phyloP scores from a whole-genome alignment of 2,113 vertebrate genomes.

The Anthoscopus minutus region DNA sequence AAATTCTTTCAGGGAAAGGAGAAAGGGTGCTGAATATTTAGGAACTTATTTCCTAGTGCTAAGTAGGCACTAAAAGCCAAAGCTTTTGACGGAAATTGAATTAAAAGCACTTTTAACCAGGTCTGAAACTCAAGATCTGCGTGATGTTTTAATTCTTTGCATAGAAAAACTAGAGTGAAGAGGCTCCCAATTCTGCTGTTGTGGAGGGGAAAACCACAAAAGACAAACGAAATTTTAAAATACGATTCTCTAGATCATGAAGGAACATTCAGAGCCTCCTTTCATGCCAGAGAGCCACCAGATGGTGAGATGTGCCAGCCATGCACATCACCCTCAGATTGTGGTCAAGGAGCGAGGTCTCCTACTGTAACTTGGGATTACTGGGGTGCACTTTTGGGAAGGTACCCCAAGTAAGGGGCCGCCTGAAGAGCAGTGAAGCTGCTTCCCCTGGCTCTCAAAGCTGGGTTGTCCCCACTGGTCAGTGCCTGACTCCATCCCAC shows the following conservation, averaged over 20 bases:
- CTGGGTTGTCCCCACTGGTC: accelerated
- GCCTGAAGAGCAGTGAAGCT: accelerated
- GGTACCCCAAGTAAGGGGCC: too few species aligned
- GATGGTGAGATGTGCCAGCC: neutral
- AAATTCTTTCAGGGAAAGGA: neutral
- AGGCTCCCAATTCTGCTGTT: neutral
- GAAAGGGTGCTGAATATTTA: neutral
- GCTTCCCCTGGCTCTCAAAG: neutral
- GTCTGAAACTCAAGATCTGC: neutral
- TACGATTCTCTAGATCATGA: neutral
- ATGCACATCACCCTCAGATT: neutral
- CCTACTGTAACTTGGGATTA: neutral
- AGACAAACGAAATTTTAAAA: neutral
- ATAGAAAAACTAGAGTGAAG: neutral
- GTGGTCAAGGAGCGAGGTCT: neutral
- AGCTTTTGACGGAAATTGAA: neutral
- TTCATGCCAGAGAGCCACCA: neutral
- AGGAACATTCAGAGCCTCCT: neutral
- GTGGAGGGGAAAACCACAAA: neutral
- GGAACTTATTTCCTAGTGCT: neutral
- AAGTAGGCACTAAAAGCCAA: slow-evolving; percentile 9
- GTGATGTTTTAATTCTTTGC: neutral
- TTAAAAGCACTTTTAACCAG: neutral
- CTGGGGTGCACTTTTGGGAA: neutral
- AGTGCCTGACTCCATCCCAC: neutral